These are phyloP conservation scores for Rhabdomys pumilio DNA, from an alignment of 2,797 vertebrate species.

Conservation along the genomic window DNA sequence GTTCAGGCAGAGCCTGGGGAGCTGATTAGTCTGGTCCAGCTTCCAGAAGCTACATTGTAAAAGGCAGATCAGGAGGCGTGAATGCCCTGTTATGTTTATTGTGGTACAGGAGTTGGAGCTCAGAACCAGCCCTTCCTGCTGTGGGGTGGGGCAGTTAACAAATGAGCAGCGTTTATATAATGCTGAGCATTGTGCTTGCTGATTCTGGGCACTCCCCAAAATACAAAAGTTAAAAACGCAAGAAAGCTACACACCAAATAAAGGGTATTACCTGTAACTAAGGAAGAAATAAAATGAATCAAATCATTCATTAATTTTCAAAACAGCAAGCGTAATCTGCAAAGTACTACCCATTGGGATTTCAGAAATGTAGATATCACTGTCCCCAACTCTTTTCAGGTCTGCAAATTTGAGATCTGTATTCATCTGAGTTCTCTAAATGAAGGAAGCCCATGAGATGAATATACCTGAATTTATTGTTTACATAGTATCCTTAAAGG, in stretches of 20 bases:
- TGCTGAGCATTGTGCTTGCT: not conserved
- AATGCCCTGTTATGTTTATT: constrained; percentile 5
- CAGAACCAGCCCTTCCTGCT: not conserved
- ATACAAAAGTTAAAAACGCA: not conserved
- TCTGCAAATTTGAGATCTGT: not conserved
- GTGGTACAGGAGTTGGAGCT: not conserved
- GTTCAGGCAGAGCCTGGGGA: not conserved
- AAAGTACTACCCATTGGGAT: not conserved
- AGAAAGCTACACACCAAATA: not conserved
- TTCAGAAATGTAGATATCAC: not conserved
- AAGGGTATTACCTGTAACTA: not conserved
- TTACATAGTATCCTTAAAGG: not conserved
- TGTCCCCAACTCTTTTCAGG: not conserved
- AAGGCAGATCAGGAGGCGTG: not conserved
- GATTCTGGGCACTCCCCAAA: constrained; percentile 39
- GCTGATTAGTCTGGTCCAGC: constrained; percentile 29
- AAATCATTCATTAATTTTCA: constrained; percentile 27
- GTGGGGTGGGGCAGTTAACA: not conserved
- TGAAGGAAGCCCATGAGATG: no score
- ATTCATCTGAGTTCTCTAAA: not conserved
- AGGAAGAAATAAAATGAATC: not conserved
- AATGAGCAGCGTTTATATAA: not conserved
- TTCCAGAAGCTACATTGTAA: constrained; percentile 39
- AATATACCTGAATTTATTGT: not conserved
- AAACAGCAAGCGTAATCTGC: not conserved